Base-by-base conservation (phyloP, 2,113 vertebrate species). In the Lepisosteus osseus region DNA sequence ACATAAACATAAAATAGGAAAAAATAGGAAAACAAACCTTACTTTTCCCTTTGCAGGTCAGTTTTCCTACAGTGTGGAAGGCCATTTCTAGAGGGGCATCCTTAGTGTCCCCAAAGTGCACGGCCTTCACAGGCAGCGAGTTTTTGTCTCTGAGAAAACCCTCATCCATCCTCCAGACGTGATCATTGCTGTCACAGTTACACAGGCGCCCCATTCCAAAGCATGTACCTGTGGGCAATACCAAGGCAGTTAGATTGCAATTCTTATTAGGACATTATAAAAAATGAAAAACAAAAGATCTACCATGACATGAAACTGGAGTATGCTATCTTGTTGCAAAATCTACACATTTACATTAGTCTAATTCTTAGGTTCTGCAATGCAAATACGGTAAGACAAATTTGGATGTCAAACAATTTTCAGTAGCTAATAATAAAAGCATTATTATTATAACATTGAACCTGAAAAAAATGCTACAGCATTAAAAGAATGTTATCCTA, bases 171-270 rank as follows among this genome's bases (percentile, higher is more conserved):
- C 77, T 76, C 77, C 77, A 81, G 17, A 75, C 70, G 65, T 77
- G 70, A 15, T 81, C 77, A 68, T 79, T 79, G 42, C 57, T 79
- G 66, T 77, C 79, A 43, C 79, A 79, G 70, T 77, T 75, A 63
- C 77, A 81, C 43, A 75, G 67, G 9, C 61, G 67, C 41, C 68
- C 75, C 29, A 72, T 62, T 13, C 11, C 65, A 62, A 68, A 76
- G 69, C 72, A 77, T 2, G 59, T 75, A 44, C 68, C 77, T 77
- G 15, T 45, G n/a, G 41, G 12, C 3, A 69, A 65, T 1, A 76
- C 3, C 43, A 51, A 54, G 14, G 7, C 43, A 2, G 45, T 62
- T 4, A 29, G 11, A 29, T 29, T 29, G 29, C 29, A 29, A 29
- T 29, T 29, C 29, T 29, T 1, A 29, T 29, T 29, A 29, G 29